Evolutionary conservation across 2,797 vertebrate genomes (phyloP).

Genomic region (Rhincodon typus): DNA sequence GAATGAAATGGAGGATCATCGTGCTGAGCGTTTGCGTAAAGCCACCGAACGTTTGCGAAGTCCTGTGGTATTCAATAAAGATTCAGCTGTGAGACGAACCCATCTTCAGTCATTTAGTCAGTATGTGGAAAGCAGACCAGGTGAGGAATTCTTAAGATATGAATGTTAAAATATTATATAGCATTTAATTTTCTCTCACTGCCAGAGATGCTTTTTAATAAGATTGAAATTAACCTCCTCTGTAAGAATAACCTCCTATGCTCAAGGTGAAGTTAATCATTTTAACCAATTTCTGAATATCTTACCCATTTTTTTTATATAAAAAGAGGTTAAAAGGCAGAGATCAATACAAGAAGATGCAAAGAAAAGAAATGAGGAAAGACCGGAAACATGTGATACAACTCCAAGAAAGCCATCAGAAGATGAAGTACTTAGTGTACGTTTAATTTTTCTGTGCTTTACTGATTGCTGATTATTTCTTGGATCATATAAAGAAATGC

Average conservation of each 20-base stretch:
- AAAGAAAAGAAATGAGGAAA: conserved; percentile 77
- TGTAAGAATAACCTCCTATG: conserved; percentile 18
- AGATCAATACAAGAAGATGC: conserved; percentile 89
- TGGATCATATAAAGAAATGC: conserved; percentile 69
- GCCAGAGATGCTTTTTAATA: not conserved
- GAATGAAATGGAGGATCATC: conserved; percentile 80
- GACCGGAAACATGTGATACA: conserved; percentile 66
- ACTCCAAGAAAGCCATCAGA: conserved; percentile 80
- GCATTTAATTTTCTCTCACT: conserved; percentile 27
- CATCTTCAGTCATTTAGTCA: conserved; percentile 98
- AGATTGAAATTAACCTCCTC: conserved; percentile 21
- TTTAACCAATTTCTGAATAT: conserved; percentile 51
- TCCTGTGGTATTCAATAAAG: conserved; percentile 90
- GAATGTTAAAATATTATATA: conserved; percentile 30
- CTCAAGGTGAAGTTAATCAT: conserved; percentile 51
- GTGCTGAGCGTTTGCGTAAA: conserved; percentile 76
- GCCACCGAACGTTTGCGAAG: conserved; percentile 78
- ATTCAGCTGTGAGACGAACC: conserved; percentile 87
- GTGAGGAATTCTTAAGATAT: conserved; percentile 56
- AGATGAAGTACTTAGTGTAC: conserved; percentile 90
- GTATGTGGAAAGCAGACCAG: conserved; percentile 89
- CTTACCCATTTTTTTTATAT: conserved; percentile 55
- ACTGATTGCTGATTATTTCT: conserved; percentile 71
- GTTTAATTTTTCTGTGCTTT: conserved; percentile 76
- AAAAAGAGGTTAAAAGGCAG: conserved; percentile 89